Evolutionary conservation across 2,888 invertebrate genomes (phyloP).

Genomic region (Peribatodes rhomboidaria): DNA sequence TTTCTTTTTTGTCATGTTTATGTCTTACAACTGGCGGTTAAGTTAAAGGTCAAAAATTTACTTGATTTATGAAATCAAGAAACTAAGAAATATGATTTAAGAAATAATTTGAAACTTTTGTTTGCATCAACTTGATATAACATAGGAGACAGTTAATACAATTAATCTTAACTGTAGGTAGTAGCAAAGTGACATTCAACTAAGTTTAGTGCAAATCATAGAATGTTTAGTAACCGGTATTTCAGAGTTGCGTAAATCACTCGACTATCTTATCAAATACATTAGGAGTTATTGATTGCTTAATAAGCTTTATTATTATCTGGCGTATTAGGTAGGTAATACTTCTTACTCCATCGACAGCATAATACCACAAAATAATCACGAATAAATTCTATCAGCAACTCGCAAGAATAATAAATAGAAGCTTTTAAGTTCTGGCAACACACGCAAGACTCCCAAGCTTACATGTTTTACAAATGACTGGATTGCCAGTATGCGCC

Average conservation of each 20-base stretch:
- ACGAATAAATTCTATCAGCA: constrained; percentile 40
- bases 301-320: constrained; percentile 41
- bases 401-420: constrained; percentile 60
- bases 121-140: too few species aligned
- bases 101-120: too few species aligned
- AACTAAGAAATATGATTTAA: not conserved
- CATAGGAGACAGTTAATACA: too few species aligned
- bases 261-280: constrained; percentile 34
- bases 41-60: not conserved
- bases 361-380: constrained; percentile 34
- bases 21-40: not conserved
- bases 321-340: constrained; percentile 33
- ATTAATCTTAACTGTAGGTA: not conserved
- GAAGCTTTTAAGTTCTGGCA: constrained; percentile 55
- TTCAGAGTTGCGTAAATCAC: constrained; percentile 24
- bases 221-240: constrained; percentile 9
- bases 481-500: constrained; percentile 53
- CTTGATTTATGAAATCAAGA: not conserved
- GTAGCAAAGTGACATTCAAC: not conserved
- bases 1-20: not conserved
- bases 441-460: constrained; percentile 55
- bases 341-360: constrained; percentile 32
- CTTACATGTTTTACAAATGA: constrained; percentile 64
- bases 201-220: not conserved
- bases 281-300: constrained; percentile 43